Evolutionary conservation across 2,888 invertebrate species (phyloP), one percentile per base, ranked within the genome.

Genomic region (Drosophila acutilabella): DNA sequence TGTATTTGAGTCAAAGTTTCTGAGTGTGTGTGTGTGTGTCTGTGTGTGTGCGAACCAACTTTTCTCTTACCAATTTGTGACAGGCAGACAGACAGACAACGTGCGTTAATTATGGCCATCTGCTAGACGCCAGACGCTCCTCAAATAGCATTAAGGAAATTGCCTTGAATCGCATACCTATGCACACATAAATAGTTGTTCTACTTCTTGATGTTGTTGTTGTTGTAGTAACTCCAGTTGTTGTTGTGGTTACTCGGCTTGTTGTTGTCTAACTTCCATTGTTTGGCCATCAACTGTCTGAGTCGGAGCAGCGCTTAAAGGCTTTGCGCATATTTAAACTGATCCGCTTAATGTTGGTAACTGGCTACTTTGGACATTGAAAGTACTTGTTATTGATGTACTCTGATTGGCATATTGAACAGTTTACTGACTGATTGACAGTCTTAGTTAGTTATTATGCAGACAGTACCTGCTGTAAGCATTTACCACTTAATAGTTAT

Each of bases 41-140:
- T 64, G 33, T 42, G 33, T 51, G 66, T 67, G 69, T 48, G 61
- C 10, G 10, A 41, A 10, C 18, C 20, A 64, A 75, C 76, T 45
- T 47, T 54, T 23, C 36, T 42, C 45, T 38, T 47, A 57, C 36
- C 57, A 57, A 57, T 57, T 57, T 59, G 59, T 54, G 30, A 30
- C 30, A 30, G 30, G 8, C 36, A 36, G 13, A 36, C 36, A 36
- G 76, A 66, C 78, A 81, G 81, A 76, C 82, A 84, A 80, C 86
- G 88, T 88, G 88, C 84, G 81, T 88, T 85, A 85, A 85, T 85
- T 85, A 88, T 85, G 75, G 82, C 84, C 88, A 88, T 85, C 79
- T 82, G 79, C 47, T 51, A 67, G 80, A 81, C 66, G 64, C 75
- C 74, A 75, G 75, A 75, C 75, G 69, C 75, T 78, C 56, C 78